Evolutionary conservation across 92 coral and sea anemone genomes (phyloP).

Genomic region (Meandrina meandrites): DNA sequence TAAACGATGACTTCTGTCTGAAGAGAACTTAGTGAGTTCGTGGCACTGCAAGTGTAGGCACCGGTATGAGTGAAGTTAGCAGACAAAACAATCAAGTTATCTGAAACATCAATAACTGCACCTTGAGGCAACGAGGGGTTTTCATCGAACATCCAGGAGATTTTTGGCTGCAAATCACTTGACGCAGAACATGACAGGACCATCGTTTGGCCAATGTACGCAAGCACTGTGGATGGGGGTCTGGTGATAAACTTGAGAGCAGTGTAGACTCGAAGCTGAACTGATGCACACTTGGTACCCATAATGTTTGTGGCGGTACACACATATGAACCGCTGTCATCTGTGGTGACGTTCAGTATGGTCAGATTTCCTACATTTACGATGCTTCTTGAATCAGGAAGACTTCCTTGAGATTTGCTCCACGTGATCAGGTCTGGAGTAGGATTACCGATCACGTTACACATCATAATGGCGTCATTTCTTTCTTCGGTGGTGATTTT

Average conservation of each 20-base stretch:
- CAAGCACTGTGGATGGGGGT: background rate
- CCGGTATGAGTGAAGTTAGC: background rate
- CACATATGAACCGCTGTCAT: conserved; percentile 30
- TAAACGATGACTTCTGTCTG: background rate
- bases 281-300: background rate
- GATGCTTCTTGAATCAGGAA: background rate
- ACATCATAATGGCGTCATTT: background rate
- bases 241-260: background rate
- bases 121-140: conserved; percentile 4
- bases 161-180: background rate
- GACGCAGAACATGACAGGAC: background rate
- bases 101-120: background rate
- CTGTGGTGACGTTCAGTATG: conserved; percentile 3
- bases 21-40: background rate
- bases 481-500: background rate
- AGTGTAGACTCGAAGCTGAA: background rate
- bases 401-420: conserved; percentile 1
- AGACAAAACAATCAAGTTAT: background rate
- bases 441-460: conserved; percentile 7
- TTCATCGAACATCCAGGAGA: conserved; percentile 11
- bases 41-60: background rate
- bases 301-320: conserved; percentile 40
- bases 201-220: background rate
- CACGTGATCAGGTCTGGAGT: background rate
- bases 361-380: background rate